phyloP scores from a whole-genome alignment of 2,113 vertebrate genomes.

The Ailurus styani region DNA sequence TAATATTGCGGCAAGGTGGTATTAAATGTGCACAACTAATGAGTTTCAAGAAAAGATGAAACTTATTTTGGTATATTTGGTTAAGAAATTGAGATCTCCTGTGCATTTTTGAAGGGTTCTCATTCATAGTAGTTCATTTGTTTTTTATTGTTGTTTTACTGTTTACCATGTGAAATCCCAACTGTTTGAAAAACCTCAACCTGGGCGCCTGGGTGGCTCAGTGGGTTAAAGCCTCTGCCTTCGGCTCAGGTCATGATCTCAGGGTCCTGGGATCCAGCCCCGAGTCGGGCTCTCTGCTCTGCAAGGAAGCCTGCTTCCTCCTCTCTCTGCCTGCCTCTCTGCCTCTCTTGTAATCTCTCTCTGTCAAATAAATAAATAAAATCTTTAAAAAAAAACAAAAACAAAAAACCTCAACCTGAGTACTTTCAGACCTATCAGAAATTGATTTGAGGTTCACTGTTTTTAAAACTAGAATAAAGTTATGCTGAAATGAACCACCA shows the following conservation, averaged over 20 bases:
- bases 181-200: not conserved
- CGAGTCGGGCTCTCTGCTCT: too few species aligned
- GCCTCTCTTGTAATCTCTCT: too few species aligned
- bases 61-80: not conserved
- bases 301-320: too few species aligned
- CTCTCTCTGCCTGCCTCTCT: too few species aligned
- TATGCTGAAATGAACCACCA: not conserved
- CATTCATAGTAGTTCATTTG: not conserved
- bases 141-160: not conserved
- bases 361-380: too few species aligned
- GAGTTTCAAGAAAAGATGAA: slow-evolving; percentile 12
- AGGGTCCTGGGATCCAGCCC: too few species aligned
- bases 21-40: not conserved
- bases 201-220: too few species aligned
- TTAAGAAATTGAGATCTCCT: not conserved
- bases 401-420: not conserved
- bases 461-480: not conserved
- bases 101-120: not conserved
- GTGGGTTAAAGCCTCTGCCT: too few species aligned
- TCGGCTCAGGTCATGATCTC: too few species aligned
- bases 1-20: not conserved
- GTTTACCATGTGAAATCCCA: not conserved
- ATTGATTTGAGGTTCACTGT: not conserved
- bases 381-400: too few species aligned
- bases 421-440: not conserved